Conservation (phyloP, 2,113 vertebrate genomes). For the Ictidomys tridecemlineatus region DNA sequence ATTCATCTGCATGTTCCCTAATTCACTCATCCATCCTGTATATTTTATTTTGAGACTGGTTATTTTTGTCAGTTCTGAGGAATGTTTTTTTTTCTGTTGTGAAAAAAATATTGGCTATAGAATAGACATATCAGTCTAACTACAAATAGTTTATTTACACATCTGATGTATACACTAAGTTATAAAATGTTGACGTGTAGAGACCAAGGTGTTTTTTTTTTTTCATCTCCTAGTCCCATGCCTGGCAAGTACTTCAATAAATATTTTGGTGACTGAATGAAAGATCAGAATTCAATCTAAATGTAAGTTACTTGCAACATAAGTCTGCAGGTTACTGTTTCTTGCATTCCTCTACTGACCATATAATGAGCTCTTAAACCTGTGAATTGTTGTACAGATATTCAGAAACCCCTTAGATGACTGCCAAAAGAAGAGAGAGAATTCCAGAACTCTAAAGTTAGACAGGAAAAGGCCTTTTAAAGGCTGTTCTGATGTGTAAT, state of each 20-base stretch:
- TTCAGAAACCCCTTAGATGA: neutral
- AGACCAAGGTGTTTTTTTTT: neutral
- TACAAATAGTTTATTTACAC: slow-evolving; percentile 33
- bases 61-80: slow-evolving; percentile 60
- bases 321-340: slow-evolving; percentile 49
- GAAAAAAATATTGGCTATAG: neutral
- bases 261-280: slow-evolving; percentile 40
- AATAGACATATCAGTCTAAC: slow-evolving; percentile 1
- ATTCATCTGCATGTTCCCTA: slow-evolving; percentile 59
- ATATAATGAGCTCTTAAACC: slow-evolving; percentile 56
- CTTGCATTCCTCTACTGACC: slow-evolving; percentile 39
- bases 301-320: neutral
- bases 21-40: slow-evolving; percentile 19
- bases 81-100: slow-evolving; percentile 15
- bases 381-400: slow-evolving; percentile 15
- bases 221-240: neutral
- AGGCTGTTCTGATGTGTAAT: slow-evolving; percentile 9
- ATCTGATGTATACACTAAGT: slow-evolving; percentile 3
- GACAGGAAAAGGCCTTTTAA: slow-evolving; percentile 45
- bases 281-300: slow-evolving; percentile 18
- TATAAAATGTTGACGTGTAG: neutral
- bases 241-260: slow-evolving; percentile 19
- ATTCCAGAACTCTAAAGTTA: neutral
- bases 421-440: slow-evolving; percentile 29
- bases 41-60: slow-evolving; percentile 61